Conservation (phyloP, 2,888 invertebrate genomes). For the Dryococelus australis region DNA sequence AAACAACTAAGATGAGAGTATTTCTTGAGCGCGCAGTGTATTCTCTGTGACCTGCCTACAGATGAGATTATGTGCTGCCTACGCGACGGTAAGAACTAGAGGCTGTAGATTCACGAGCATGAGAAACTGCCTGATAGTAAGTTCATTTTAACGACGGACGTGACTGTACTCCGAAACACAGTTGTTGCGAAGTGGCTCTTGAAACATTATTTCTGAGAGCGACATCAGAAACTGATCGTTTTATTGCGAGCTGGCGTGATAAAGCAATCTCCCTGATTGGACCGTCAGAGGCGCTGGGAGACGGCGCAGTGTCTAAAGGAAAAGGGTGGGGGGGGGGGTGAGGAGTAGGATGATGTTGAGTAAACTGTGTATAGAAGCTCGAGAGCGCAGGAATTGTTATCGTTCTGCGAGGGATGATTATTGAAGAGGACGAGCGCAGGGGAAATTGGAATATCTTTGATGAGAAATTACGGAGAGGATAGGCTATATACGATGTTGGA, state of each 20-base stretch:
- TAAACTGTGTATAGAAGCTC: background rate
- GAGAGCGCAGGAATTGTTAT: background rate
- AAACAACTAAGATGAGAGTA: too few relatives aligned
- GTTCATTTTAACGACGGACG: background rate
- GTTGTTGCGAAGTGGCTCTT: constrained; percentile 3
- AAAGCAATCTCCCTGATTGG: constrained; percentile 16
- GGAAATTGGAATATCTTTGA: constrained; percentile 3
- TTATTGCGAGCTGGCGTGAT: constrained; percentile 7
- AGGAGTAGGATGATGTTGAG: background rate
- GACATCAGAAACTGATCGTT: constrained; percentile 10
- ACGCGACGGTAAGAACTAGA: too few relatives aligned
- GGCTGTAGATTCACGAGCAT: background rate
- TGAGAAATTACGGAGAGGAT: background rate
- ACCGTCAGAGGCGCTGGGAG: background rate
- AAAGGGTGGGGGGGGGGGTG: background rate
- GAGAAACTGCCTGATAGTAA: background rate
- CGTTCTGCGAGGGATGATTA: background rate
- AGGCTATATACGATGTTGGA: background rate
- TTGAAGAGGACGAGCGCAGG: background rate
- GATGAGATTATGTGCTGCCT: too few relatives aligned
- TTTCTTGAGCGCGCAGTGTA: too few relatives aligned
- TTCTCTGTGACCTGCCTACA: too few relatives aligned
- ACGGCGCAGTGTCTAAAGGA: background rate
- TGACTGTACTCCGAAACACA: constrained; percentile 1
- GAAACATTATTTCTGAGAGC: constrained; percentile 9